phyloP scores from a whole-genome alignment of 2,113 vertebrate genomes.

The Amia ocellicauda region DNA sequence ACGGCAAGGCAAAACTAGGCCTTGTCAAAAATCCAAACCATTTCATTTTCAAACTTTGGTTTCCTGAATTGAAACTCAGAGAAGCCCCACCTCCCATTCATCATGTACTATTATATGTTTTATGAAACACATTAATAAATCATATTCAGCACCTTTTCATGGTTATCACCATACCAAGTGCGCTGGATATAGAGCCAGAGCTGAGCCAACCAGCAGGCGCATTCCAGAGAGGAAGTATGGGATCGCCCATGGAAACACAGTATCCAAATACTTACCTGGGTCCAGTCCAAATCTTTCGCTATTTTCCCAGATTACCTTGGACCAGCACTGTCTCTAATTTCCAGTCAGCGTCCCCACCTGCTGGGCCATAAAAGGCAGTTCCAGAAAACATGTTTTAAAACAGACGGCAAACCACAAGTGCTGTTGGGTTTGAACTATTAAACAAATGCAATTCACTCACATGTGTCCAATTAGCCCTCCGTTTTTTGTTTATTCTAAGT shows the following conservation, averaged over 20 bases:
- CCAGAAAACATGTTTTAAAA: constrained; percentile 4
- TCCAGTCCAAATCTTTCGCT: not conserved
- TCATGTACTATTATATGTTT: too few relatives aligned
- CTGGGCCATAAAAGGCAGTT: not conserved
- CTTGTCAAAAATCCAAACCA: too few relatives aligned
- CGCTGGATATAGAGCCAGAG: not conserved
- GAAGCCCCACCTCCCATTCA: too few relatives aligned
- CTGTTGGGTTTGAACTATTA: constrained; percentile 10
- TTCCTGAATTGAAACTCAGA: too few relatives aligned
- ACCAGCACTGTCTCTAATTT: not conserved
- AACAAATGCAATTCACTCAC: constrained; percentile 20
- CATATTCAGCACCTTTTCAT: too few relatives aligned
- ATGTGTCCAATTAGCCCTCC: constrained; percentile 38
- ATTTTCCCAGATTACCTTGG: constrained; percentile 12
- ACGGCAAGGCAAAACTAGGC: too few relatives aligned
- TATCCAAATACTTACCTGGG: constrained; percentile 4
- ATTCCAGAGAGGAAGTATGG: not conserved
- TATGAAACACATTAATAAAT: too few relatives aligned
- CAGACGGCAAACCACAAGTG: not conserved
- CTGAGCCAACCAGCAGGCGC: not conserved
- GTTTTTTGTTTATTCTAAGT: constrained; percentile 36
- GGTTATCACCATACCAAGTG: too few relatives aligned
- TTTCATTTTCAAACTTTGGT: too few relatives aligned
- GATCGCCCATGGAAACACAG: not conserved
- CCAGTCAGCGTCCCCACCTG: not conserved